These are phyloP conservation scores for Phyllostomus discolor DNA, from an alignment of 2,113 vertebrate species.

Conservation along the genomic window DNA sequence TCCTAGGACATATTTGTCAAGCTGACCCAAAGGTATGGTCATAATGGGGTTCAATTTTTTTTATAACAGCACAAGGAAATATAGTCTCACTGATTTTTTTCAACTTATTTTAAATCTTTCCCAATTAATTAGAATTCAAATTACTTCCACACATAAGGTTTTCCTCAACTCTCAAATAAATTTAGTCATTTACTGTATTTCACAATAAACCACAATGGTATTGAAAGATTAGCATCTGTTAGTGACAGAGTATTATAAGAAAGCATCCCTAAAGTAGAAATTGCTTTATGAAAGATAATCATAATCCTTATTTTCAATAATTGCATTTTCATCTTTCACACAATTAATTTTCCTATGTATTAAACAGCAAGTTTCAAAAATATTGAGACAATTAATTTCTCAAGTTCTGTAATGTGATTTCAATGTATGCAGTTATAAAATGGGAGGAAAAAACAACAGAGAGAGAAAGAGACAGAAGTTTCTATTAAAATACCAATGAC, in stretches of 20 bases:
- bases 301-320: background rate
- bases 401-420: slow-evolving; percentile 16
- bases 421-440: background rate
- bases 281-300: background rate
- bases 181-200: background rate
- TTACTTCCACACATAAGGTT: background rate
- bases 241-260: background rate
- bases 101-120: background rate
- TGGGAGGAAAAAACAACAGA: background rate
- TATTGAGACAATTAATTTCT: slow-evolving; percentile 48
- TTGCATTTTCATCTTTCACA: slow-evolving; percentile 16
- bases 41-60: background rate
- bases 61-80: background rate
- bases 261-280: background rate
- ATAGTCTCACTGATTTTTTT: background rate
- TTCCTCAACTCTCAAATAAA: background rate
- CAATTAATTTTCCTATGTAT: slow-evolving; percentile 1
- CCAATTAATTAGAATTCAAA: background rate
- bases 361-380: slow-evolving; percentile 34
- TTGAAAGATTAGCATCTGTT: background rate
- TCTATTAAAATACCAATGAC: no score
- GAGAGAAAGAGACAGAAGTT: background rate
- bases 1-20: background rate
- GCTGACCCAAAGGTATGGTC: background rate
- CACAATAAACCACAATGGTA: background rate